phyloP scores from a whole-genome alignment of 2,888 invertebrate genomes.

The Protophormia terraenovae region DNA sequence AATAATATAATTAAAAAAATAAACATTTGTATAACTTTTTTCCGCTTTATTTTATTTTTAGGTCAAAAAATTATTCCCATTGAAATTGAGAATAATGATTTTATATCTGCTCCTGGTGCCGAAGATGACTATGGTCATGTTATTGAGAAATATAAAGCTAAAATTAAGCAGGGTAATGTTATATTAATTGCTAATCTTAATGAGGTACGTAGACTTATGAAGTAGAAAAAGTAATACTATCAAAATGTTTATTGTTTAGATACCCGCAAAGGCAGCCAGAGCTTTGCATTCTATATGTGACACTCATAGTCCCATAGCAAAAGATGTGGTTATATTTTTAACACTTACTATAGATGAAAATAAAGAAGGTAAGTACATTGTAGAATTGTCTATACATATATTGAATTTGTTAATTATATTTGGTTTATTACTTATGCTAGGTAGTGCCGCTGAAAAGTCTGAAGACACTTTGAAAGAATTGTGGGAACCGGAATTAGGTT shows the following conservation, averaged over 20 bases:
- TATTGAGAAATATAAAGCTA: conserved; percentile 75
- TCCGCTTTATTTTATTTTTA: not conserved
- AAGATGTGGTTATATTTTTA: conserved; percentile 81
- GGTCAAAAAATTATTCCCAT: conserved; percentile 63
- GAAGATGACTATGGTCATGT: conserved; percentile 75
- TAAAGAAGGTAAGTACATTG: conserved; percentile 23
- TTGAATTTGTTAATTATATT: not conserved
- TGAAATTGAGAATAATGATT: conserved; percentile 72
- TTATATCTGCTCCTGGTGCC: conserved; percentile 68
- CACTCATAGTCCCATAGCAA: conserved; percentile 81
- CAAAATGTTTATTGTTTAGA: conserved; percentile 69
- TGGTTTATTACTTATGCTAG: conserved; percentile 38
- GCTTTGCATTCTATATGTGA: conserved; percentile 84
- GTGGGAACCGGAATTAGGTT: conserved; percentile 73
- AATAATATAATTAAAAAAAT: conserved; percentile 2
- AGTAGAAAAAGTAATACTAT: not conserved
- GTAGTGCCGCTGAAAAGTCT: conserved; percentile 70
- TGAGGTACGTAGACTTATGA: conserved; percentile 70
- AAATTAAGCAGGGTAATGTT: conserved; percentile 75
- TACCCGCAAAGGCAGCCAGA: conserved; percentile 77
- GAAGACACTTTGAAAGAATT: conserved; percentile 72
- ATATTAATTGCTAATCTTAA: conserved; percentile 77
- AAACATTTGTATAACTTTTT: not conserved
- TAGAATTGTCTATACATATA: no score
- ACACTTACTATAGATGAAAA: conserved; percentile 74